Percentiles rank a stretch among this genome's conserved stretches.
These are phyloP conservation scores for Eulacestoma nigropectus DNA, from an alignment of 2,113 vertebrate species.

Conservation along the genomic window DNA sequence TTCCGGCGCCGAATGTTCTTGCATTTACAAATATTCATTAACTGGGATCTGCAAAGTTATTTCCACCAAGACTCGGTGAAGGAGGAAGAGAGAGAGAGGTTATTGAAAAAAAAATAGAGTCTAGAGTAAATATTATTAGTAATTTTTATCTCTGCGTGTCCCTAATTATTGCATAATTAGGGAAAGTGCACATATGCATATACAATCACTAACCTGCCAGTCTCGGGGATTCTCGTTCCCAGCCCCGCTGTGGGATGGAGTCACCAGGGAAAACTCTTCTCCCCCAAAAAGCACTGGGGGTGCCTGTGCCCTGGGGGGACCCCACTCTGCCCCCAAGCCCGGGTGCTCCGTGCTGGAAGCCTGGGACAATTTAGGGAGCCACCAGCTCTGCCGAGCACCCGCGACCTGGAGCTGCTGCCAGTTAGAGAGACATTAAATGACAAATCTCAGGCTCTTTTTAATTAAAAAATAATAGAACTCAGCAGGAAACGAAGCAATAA, in stretches of 20 bases:
- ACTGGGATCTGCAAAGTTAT: slow-evolving; percentile 24
- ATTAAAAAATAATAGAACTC: neutral
- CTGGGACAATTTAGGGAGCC: rapidly evolving
- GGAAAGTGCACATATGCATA: neutral
- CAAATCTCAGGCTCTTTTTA: neutral
- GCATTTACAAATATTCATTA: slow-evolving; percentile 62
- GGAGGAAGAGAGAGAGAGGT: neutral
- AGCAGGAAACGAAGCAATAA: neutral
- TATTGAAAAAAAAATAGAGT: slow-evolving; percentile 3
- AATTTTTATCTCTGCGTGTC: slow-evolving; percentile 31
- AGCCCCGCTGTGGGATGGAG: neutral
- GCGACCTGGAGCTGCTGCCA: rapidly evolving
- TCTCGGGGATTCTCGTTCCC: neutral
- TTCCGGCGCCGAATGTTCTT: neutral
- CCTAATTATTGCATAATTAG: slow-evolving; percentile 31
- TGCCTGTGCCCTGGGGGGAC: neutral
- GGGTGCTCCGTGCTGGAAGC: neutral
- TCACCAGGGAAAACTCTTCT: rapidly evolving
- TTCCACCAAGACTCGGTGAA: neutral
- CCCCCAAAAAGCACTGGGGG: neutral
- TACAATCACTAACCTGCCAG: slow-evolving; percentile 13
- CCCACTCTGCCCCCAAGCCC: rapidly evolving
- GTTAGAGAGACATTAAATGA: neutral
- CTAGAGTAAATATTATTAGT: slow-evolving; percentile 45
- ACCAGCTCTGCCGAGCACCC: neutral